A percentile compares a stretch with the other conserved stretches of the same genome.
These are phyloP conservation scores for Sebastes miniatus DNA, from an alignment of 2,797 vertebrate genomes.

Conservation along the genomic window DNA sequence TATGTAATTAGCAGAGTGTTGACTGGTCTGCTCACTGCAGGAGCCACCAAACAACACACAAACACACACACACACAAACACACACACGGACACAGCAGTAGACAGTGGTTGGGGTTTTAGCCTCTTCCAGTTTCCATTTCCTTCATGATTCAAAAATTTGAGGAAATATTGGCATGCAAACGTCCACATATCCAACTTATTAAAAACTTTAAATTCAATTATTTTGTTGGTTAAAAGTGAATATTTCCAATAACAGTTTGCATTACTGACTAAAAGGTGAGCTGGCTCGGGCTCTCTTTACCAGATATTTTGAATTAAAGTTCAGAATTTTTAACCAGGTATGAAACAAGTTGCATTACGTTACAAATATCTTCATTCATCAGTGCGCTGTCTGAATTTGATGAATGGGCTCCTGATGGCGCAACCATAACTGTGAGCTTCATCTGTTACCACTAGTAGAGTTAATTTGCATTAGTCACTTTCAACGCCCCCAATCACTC, in stretches of 20 bases:
- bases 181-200: not conserved
- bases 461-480: constrained; percentile 8
- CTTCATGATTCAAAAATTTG: not conserved
- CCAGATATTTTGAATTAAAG: not conserved
- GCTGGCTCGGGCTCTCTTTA: not conserved
- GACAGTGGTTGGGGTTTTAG: constrained; percentile 13
- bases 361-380: constrained; percentile 17
- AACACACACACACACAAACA: constrained; percentile 30
- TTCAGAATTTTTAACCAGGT: not conserved
- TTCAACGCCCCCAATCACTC: constrained; percentile 24
- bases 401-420: constrained; percentile 1
- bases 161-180: not conserved
- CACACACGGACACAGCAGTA: not conserved
- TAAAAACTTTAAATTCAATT: not conserved
- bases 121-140: constrained; percentile 21
- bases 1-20: constrained; percentile 80
- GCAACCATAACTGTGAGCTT: not conserved
- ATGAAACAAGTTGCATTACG: constrained; percentile 18
- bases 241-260: not conserved
- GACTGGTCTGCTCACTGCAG: constrained; percentile 73
- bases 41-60: constrained; percentile 52
- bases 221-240: not conserved
- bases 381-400: not conserved
- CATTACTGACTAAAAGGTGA: not conserved
- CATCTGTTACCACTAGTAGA: not conserved